These are phyloP conservation scores for Melinaea marsaeus DNA, from an alignment of 2,888 invertebrate species.

Conservation along the genomic window DNA sequence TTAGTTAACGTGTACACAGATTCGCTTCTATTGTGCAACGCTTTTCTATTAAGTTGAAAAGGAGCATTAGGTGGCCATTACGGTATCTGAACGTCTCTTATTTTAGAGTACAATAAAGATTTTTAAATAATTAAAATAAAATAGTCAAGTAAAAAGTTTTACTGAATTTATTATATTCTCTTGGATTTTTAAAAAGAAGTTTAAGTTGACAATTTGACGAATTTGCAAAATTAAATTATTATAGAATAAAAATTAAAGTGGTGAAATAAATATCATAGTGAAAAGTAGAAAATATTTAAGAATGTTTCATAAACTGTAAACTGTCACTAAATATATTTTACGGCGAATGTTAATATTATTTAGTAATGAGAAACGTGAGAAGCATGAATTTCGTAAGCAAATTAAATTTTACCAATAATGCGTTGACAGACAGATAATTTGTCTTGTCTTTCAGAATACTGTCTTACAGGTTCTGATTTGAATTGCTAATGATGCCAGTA, in stretches of 20 bases:
- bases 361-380: constrained; percentile 53
- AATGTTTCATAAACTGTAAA: not conserved
- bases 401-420: constrained; percentile 41
- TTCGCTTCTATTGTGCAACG: constrained; percentile 18
- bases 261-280: not conserved
- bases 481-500: constrained; percentile 59
- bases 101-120: constrained; percentile 13
- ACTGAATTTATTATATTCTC: too few species aligned
- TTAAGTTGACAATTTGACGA: too few species aligned
- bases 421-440: constrained; percentile 55
- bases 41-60: constrained; percentile 20
- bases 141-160: not conserved
- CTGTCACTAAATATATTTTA: constrained; percentile 14
- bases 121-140: constrained; percentile 7
- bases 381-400: constrained; percentile 37
- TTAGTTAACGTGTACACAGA: constrained; percentile 25
- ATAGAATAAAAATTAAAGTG: too few species aligned
- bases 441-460: constrained; percentile 61
- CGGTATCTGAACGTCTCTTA: constrained; percentile 7
- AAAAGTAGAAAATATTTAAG: not conserved
- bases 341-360: constrained; percentile 27
- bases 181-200: too few species aligned
- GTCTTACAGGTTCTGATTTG: constrained; percentile 59
- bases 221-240: too few species aligned
- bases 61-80: constrained; percentile 6